Conservation (phyloP, 2,113 vertebrate species). For the Python bivittatus region DNA sequence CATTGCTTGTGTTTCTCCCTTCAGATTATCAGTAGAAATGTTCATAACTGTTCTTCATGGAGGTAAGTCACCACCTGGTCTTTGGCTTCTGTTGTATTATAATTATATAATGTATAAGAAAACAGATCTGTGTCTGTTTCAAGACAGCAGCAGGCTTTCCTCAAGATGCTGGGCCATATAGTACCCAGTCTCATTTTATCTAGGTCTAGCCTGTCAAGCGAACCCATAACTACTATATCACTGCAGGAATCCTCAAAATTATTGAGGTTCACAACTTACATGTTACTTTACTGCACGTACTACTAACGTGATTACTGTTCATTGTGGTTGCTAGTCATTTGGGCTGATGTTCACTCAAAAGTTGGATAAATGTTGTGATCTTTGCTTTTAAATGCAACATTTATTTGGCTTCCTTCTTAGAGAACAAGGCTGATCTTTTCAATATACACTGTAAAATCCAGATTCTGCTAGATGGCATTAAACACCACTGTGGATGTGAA, state of each 20-base stretch:
- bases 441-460: slow-evolving; percentile 52
- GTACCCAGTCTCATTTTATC: neutral
- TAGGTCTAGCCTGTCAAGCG: neutral
- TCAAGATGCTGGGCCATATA: too few species aligned
- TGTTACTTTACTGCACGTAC: neutral
- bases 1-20: neutral
- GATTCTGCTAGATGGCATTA: slow-evolving; percentile 50
- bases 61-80: slow-evolving; percentile 11
- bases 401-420: slow-evolving; percentile 36
- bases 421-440: slow-evolving; percentile 49
- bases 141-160: neutral
- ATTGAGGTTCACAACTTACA: neutral
- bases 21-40: slow-evolving; percentile 1
- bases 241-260: neutral
- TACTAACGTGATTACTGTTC: neutral
- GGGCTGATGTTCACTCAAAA: neutral
- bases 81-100: neutral
- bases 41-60: slow-evolving; percentile 29
- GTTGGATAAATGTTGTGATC: neutral
- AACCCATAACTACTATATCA: neutral
- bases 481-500: slow-evolving; percentile 40
- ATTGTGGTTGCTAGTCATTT: neutral
- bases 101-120: neutral
- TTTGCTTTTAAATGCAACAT: neutral
- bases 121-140: neutral